phyloP scores from a whole-genome alignment of 2,113 vertebrate species.

The Cettia cetti region DNA sequence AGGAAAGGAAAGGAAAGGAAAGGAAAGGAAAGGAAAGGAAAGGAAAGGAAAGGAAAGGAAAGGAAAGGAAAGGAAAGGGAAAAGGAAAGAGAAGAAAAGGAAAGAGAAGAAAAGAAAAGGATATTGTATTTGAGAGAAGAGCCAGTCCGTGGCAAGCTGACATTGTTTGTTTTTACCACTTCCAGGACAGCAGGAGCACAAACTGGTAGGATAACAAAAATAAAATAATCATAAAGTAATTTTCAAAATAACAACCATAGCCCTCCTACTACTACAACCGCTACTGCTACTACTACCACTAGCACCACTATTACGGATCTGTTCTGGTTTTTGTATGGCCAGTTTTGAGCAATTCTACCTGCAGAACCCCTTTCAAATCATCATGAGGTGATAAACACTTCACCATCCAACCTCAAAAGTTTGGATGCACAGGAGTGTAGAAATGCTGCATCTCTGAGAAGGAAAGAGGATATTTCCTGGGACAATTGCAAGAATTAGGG shows the following conservation, averaged over 20 bases:
- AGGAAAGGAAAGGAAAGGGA: too few relatives aligned
- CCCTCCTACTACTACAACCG: background rate
- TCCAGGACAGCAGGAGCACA: too few relatives aligned
- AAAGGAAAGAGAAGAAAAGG: too few relatives aligned
- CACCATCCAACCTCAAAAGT: accelerated
- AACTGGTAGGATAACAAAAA: too few relatives aligned
- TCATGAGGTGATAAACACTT: too few relatives aligned
- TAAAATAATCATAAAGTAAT: background rate
- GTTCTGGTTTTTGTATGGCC: background rate
- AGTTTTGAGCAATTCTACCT: background rate
- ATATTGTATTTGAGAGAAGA: too few relatives aligned
- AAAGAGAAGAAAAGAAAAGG: too few relatives aligned
- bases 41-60: too few relatives aligned
- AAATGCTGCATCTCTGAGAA: background rate
- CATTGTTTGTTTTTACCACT: too few relatives aligned
- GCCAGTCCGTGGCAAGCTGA: background rate
- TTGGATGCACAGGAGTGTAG: accelerated
- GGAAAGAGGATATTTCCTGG: background rate
- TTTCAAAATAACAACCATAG: background rate
- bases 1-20: too few relatives aligned
- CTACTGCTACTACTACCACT: background rate
- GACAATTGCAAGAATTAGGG: background rate
- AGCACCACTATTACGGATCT: background rate
- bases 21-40: too few relatives aligned
- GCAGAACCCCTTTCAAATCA: background rate